Conservation (phyloP, 2,888 invertebrate species). For the Neoaliturus tenellus region DNA sequence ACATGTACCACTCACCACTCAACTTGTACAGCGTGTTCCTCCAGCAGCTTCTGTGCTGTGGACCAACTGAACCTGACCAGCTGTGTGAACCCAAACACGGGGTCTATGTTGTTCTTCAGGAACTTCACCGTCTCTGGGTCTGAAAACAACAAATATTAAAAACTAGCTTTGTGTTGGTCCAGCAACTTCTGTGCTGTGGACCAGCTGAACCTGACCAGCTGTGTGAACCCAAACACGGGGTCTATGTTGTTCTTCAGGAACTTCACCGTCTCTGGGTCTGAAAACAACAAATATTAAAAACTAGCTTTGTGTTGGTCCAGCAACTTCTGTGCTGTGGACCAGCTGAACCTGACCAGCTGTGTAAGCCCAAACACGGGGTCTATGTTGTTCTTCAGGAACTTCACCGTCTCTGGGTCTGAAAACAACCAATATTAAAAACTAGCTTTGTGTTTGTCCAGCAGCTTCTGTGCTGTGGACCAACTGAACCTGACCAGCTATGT, state of each 20-base stretch:
- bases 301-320: constrained; percentile 85
- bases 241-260: constrained; percentile 90
- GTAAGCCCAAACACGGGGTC: constrained; percentile 97
- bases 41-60: constrained; percentile 89
- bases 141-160: no score
- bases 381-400: constrained; percentile 87
- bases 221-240: constrained; percentile 95
- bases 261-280: constrained; percentile 95
- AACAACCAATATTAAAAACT: constrained; percentile 66
- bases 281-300: no score
- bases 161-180: no score
- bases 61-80: constrained; percentile 99
- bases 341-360: constrained; percentile 95
- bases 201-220: constrained; percentile 98
- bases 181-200: constrained; percentile 92
- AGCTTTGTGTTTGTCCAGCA: constrained; percentile 86
- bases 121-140: constrained; percentile 97
- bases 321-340: constrained; percentile 95
- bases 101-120: constrained; percentile 86
- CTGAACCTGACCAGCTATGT: constrained; percentile 96
- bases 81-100: constrained; percentile 95
- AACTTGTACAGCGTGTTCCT: constrained; percentile 82
- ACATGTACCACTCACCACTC: constrained; percentile 81
- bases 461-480: constrained; percentile 95
- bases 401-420: constrained; percentile 95